A percentile compares a stretch with the other conserved stretches of the same genome.
Evolutionary conservation across 2,113 vertebrate genomes (phyloP).

Genomic region (Charina bottae): DNA sequence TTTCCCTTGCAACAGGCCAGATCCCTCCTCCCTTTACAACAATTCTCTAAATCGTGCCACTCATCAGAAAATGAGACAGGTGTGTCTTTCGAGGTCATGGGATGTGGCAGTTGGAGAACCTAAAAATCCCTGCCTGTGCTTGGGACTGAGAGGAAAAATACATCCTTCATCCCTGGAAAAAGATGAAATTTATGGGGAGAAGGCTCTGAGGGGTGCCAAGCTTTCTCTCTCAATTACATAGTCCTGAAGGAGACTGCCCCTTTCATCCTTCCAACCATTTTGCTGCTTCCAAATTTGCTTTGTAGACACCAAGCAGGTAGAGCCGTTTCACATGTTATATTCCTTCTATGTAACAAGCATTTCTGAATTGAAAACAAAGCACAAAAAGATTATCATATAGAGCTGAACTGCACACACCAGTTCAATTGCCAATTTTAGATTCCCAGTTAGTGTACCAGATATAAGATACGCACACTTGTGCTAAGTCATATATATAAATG

Average conservation of each 20-base stretch:
- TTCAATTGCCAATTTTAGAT: neutral
- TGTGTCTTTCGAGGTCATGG: constrained; percentile 18
- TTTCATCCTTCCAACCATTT: constrained; percentile 10
- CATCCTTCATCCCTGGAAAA: constrained; percentile 30
- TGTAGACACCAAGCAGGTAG: neutral
- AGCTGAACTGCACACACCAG: neutral
- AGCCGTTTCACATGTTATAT: neutral
- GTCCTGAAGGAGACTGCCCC: neutral
- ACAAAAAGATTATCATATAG: neutral
- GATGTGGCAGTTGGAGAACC: constrained; percentile 19
- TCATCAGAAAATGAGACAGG: constrained; percentile 3
- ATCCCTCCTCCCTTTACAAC: neutral
- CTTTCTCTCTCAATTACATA: constrained; percentile 9
- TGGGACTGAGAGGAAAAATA: constrained; percentile 20
- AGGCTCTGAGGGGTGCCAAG: constrained; percentile 5
- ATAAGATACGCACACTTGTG: neutral
- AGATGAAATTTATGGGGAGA: constrained; percentile 20
- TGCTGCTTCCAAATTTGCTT: neutral
- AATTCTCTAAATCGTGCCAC: neutral
- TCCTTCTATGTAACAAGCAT: neutral
- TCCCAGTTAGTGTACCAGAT: neutral
- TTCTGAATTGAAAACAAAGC: neutral
- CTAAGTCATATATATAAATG: neutral
- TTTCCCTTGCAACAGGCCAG: constrained; percentile 4
- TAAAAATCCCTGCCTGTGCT: constrained; percentile 3